Evolutionary conservation across 37 sponge, comb jelly and placozoan genomes (phyloP), one percentile per base, ranked within the genome.

Genomic region (Ianthella basta): DNA sequence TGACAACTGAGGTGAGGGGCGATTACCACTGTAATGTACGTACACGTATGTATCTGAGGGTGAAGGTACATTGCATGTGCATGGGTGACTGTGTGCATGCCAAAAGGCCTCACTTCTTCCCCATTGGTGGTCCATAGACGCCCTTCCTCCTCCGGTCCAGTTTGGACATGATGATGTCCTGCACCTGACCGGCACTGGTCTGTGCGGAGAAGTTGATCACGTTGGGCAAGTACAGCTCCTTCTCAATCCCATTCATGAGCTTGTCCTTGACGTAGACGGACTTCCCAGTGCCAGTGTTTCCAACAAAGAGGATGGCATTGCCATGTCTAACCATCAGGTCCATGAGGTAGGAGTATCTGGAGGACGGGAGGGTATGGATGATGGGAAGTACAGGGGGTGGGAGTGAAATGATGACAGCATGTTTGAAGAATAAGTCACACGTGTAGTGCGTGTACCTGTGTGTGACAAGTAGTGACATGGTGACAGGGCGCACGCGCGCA

Each of bases 241-340:
- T 94, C 77, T 94, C 88, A 57, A 98, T 85, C 6, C 88, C 80
- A 44, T 95, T 92, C 91, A 98, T 90, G 21, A 98, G 91, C 59
- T 96, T 94, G 89, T 98, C 94, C 89, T 96, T 98, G 81, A 98
- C 92, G 84, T 98, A 98, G 54, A 92, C 95, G 72, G 87, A 90
- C 86, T 98, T 98, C 1, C 99, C 99, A n/a, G 99, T 98, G 21
- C 99, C 99, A 50, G 99, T 98, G 53, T 95, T 97, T 0, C 99
- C 99, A 19, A 98, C 90, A 86, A 98, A 95, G 44, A 98, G 87
- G 20, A 94, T 60, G 3, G 99, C 80, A 23, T 88, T 40, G 25
- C 70, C 81, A 64, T 94, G 87, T 10, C 78, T 82, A 67, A 96
- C 91, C 88, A 94, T 92, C 56, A 98, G 66, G 66, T 98, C 94